Percentiles rank a stretch among this genome's conserved stretches.
These are phyloP conservation scores for Accipiter virgatus DNA, from an alignment of 2,113 vertebrate species.

Conservation along the genomic window DNA sequence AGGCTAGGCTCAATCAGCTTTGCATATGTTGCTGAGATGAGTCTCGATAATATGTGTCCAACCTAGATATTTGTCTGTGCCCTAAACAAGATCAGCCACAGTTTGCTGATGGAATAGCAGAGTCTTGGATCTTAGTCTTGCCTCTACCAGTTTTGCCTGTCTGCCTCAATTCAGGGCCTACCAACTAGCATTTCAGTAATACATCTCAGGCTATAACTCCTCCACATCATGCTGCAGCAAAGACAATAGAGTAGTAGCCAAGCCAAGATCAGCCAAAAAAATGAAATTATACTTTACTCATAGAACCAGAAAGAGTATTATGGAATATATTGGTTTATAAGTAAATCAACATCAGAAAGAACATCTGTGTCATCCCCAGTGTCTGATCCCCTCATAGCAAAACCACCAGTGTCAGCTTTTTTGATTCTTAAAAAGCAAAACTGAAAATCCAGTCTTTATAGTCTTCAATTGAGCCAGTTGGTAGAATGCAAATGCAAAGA, in stretches of 20 bases:
- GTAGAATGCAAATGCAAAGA: conserved; percentile 10
- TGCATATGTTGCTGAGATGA: fast-evolving
- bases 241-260: neutral
- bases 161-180: neutral
- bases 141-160: neutral
- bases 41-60: neutral
- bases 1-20: neutral
- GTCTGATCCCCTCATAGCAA: conserved; percentile 9
- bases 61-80: neutral
- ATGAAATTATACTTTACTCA: neutral
- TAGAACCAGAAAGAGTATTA: neutral
- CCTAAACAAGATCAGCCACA: neutral
- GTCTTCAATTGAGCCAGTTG: neutral
- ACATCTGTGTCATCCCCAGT: neutral
- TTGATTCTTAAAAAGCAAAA: conserved; percentile 23
- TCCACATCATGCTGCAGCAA: neutral
- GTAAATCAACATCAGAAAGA: neutral
- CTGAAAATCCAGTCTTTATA: conserved; percentile 20
- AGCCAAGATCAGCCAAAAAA: neutral
- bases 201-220: neutral
- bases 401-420: neutral
- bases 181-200: neutral
- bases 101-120: neutral
- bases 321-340: neutral
- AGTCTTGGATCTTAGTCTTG: neutral